Evolutionary conservation across 2,797 vertebrate species (phyloP), one percentile per base, ranked within the genome.

Genomic region (Chromis chromis): DNA sequence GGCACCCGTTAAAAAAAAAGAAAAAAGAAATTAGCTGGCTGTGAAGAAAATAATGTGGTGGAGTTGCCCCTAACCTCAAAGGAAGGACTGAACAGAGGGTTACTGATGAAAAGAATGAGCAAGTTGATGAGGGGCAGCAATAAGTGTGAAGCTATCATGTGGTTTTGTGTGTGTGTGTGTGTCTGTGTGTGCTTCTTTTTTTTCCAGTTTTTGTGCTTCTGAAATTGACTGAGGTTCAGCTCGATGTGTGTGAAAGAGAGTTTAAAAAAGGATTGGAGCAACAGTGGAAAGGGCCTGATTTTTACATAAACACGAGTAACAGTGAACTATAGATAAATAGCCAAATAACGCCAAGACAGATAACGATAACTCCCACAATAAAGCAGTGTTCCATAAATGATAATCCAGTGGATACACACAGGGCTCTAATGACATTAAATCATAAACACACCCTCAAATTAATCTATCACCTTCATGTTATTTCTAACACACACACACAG

Each of bases 371-470:
- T 76, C 78, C 54, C 57, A 55, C 74, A 83, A 81, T 65, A 80
- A 85, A 77, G 76, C 72, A 58, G 28, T 44, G 74, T 71, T 73
- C 65, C 79, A 83, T 79, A 87, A 91, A 89, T 72, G 72, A 91
- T 81, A 85, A 85, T 82, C 77, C 74, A 50, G 13, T 53, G 66
- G 76, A 85, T 76, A 62, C 87, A 90, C 88, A 76, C 78, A 46
- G 64, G 25, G 68, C 82, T 36, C 76, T 93, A 89, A 91, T 88
- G 87, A 84, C 83, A 86, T 91, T 86, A 89, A 89, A 91, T 90
- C 87, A 89, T 81, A 89, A 90, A 91, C 82, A 88, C 85, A 77
- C 70, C 77, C 73, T 79, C 80, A 83, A 84, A 85, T 90, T 78
- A 91, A 94, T 92, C 75, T 63, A 88, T 91, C 89, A 81, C 78